These are phyloP conservation scores for Anolis apletophallus DNA, from an alignment of 2,797 vertebrate species.

Conservation along the genomic window DNA sequence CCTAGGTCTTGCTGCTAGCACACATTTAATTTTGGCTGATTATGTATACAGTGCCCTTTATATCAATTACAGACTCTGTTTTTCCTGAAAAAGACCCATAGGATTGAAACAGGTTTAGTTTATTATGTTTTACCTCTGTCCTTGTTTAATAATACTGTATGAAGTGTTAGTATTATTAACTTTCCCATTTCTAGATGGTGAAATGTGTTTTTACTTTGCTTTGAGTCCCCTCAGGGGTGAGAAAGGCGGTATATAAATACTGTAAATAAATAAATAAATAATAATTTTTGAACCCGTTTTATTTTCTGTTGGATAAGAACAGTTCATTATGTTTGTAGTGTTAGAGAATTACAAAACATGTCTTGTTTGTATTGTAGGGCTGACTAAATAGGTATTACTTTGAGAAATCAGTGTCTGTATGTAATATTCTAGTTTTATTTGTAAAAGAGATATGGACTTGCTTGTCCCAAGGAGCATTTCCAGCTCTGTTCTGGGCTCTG, in stretches of 20 bases:
- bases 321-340: not conserved
- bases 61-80: not conserved
- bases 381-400: not conserved
- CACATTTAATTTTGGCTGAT: not conserved
- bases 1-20: not conserved
- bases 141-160: not conserved
- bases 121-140: not conserved
- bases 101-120: not conserved
- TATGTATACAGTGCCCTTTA: not conserved
- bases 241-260: too few relatives aligned
- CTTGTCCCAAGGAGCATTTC: not conserved
- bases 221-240: too few relatives aligned
- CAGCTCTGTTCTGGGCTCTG: not conserved
- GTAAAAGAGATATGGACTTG: not conserved
- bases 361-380: not conserved
- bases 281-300: not conserved
- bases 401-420: not conserved
- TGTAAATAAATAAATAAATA: too few relatives aligned
- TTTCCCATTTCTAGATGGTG: not conserved
- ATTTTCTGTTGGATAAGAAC: not conserved
- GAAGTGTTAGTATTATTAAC: not conserved
- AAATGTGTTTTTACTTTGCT: not conserved
- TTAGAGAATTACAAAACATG: not conserved
- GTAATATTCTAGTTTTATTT: not conserved
- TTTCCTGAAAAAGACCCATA: not conserved